Evolutionary conservation across 2,888 invertebrate species (phyloP).

Genomic region (Meganola albula): DNA sequence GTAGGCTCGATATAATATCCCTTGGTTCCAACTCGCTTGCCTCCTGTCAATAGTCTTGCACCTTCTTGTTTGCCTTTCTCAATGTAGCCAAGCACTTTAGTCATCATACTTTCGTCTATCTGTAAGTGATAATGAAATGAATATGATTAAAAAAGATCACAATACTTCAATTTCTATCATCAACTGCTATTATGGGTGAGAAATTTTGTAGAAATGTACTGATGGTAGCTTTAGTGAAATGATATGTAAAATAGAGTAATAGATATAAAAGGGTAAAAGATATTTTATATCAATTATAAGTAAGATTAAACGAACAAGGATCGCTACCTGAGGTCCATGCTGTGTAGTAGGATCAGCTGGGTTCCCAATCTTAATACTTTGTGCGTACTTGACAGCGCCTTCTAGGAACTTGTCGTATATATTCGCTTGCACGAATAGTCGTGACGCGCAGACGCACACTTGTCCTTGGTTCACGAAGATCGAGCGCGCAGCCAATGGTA

Average conservation of each 20-base stretch:
- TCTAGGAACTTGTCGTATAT: slow-evolving; percentile 90
- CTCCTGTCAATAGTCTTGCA: slow-evolving; percentile 86
- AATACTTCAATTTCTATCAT: too few relatives aligned
- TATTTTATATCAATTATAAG: too few relatives aligned
- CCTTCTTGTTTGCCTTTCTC: slow-evolving; percentile 88
- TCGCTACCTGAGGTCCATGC: slow-evolving; percentile 85
- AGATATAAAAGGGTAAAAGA: too few relatives aligned
- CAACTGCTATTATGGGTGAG: too few relatives aligned
- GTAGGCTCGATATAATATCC: slow-evolving; percentile 89
- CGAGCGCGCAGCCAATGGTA: slow-evolving; percentile 28
- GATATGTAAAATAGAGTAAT: too few relatives aligned
- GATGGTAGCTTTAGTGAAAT: too few relatives aligned
- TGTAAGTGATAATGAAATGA: slow-evolving; percentile 31
- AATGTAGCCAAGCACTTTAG: slow-evolving; percentile 85
- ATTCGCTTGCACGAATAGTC: slow-evolving; percentile 35
- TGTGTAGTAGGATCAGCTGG: slow-evolving; percentile 78
- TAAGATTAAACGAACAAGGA: too few relatives aligned
- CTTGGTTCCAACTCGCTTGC: slow-evolving; percentile 76
- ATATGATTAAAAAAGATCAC: slow-evolving; percentile 20
- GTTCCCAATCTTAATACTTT: slow-evolving; percentile 83
- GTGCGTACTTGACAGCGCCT: slow-evolving; percentile 80
- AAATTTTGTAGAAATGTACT: too few relatives aligned
- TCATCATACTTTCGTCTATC: slow-evolving; percentile 84
- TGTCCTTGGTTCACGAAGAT: slow-evolving; percentile 35
- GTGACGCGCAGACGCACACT: slow-evolving; percentile 33